phyloP scores from a whole-genome alignment of 2,113 vertebrate species.

The Aspidoscelis tigris region DNA sequence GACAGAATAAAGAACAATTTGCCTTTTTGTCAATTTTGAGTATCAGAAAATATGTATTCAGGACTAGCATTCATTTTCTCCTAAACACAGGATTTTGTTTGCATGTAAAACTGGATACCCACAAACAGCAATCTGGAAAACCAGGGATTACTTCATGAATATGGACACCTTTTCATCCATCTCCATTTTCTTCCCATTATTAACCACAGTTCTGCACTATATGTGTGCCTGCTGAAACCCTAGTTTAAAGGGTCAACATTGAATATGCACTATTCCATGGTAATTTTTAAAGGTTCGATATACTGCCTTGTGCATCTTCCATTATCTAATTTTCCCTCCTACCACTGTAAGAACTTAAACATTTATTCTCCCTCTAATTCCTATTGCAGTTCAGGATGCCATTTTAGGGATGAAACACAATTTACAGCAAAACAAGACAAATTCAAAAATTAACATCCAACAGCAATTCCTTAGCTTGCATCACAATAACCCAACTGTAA shows the following conservation, averaged over 20 bases:
- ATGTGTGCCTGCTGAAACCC: not conserved
- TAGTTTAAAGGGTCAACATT: not conserved
- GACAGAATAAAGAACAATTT: not conserved
- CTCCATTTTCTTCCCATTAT: not conserved
- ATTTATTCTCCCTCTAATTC: constrained; percentile 1
- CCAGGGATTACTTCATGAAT: not conserved
- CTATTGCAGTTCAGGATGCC: not conserved
- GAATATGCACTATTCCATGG: no score
- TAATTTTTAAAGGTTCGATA: not conserved
- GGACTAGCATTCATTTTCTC: not conserved
- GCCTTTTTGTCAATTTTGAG: not conserved
- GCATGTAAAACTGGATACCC: not conserved
- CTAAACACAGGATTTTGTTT: not conserved
- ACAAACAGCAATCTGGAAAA: not conserved
- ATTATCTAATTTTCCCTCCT: not conserved
- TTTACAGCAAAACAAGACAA: no score
- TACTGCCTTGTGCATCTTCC: not conserved
- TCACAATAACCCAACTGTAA: not conserved
- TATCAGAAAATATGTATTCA: not conserved
- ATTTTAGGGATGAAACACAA: not conserved
- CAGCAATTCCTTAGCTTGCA: not conserved
- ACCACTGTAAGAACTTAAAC: not conserved
- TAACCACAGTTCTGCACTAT: not conserved
- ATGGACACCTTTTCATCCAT: no score
- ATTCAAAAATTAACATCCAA: not conserved